These are phyloP conservation scores for Apotomis capreana DNA, from an alignment of 2,888 invertebrate genomes.

Conservation along the genomic window DNA sequence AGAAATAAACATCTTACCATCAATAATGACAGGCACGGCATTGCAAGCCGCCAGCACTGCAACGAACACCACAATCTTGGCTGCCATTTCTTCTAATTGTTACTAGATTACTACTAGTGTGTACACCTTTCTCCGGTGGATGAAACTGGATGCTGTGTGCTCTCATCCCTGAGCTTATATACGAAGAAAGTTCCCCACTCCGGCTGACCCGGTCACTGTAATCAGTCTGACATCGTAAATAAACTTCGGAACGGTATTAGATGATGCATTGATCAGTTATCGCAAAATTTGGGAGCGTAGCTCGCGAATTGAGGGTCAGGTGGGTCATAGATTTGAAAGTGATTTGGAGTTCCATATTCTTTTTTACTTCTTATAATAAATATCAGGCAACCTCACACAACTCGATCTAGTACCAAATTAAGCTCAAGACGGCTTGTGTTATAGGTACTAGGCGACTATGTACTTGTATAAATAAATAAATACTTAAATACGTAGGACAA, in stretches of 20 bases:
- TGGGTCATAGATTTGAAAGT: conserved; percentile 11
- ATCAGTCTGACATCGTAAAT: conserved; percentile 57
- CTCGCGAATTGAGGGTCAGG: conserved; percentile 31
- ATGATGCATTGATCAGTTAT: conserved; percentile 60
- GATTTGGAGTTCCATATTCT: conserved; percentile 14
- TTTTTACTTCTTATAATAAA: background rate
- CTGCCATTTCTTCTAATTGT: conserved; percentile 60
- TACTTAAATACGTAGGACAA: too few species aligned
- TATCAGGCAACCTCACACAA: too few species aligned
- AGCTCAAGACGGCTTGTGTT: too few species aligned
- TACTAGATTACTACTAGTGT: conserved; percentile 48
- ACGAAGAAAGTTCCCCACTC: conserved; percentile 71
- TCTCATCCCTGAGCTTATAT: conserved; percentile 75
- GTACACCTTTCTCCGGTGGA: conserved; percentile 61
- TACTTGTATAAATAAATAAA: too few species aligned
- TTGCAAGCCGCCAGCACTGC: conserved; percentile 58
- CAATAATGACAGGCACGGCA: conserved; percentile 65
- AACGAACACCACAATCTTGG: conserved; percentile 62
- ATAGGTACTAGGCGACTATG: too few species aligned
- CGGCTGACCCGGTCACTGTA: conserved; percentile 62
- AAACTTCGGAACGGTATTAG: conserved; percentile 71
- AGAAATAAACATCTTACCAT: conserved; percentile 53
- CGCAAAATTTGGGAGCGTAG: conserved; percentile 57
- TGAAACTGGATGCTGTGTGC: conserved; percentile 63
- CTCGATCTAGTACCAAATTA: too few species aligned